Conservation (phyloP, 2,888 invertebrate species). For the Julus scanicus region DNA sequence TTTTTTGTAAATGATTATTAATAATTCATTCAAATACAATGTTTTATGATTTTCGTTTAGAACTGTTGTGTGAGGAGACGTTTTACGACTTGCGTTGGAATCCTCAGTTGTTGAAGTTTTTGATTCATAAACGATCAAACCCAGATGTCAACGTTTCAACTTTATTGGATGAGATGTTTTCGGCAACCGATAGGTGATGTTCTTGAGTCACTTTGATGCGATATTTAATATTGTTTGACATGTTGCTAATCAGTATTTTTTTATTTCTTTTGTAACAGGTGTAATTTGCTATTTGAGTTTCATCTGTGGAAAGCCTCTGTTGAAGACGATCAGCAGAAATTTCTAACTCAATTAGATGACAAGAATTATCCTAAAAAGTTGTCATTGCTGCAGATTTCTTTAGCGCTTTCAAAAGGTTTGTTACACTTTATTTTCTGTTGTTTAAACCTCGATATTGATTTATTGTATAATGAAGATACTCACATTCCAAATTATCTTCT, state of each 20-base stretch:
- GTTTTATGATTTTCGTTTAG: background rate
- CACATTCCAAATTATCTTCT: background rate
- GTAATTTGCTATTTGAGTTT: conserved; percentile 37
- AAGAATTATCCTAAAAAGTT: conserved; percentile 18
- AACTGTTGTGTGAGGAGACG: background rate
- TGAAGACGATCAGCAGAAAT: background rate
- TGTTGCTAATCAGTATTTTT: background rate
- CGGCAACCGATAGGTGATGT: conserved; percentile 40
- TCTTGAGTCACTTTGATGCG: background rate
- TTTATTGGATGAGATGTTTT: background rate
- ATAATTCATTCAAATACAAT: too few relatives aligned
- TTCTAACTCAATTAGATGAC: background rate
- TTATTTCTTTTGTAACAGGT: background rate
- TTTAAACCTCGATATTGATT: background rate
- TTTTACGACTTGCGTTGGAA: conserved; percentile 53
- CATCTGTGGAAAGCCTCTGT: background rate
- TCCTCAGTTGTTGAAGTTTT: conserved; percentile 12
- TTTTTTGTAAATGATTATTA: background rate
- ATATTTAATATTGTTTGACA: background rate
- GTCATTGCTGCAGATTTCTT: conserved; percentile 43
- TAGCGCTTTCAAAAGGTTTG: conserved; percentile 4
- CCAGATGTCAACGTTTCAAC: background rate
- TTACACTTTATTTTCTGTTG: too few relatives aligned
- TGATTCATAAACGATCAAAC: background rate
- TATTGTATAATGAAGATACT: background rate